phyloP scores from a whole-genome alignment of 2,113 vertebrate species.

The Ictidomys tridecemlineatus region DNA sequence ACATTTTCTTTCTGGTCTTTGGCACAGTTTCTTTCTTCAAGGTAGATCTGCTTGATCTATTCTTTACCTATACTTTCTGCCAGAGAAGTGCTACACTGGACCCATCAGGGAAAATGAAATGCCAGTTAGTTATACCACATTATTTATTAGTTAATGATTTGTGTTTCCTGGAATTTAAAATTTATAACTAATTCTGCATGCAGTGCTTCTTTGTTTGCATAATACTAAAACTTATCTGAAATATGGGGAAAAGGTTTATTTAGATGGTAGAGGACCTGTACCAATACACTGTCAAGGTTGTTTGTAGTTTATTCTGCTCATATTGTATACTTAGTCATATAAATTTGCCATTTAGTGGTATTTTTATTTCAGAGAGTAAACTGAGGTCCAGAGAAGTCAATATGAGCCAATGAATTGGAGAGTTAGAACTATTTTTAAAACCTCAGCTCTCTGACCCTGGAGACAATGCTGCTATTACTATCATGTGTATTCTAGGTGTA shows the following conservation, averaged over 20 bases:
- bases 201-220: background rate
- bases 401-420: background rate
- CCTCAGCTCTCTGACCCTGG: background rate
- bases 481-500: rapidly evolving
- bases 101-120: background rate
- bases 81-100: background rate
- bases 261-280: background rate
- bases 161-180: background rate
- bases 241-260: background rate
- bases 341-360: background rate
- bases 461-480: background rate
- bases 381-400: background rate
- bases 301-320: background rate
- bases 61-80: background rate
- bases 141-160: background rate
- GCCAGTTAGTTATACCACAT: background rate
- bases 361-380: conserved; percentile 34
- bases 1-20: background rate
- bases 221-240: background rate
- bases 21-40: background rate
- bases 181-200: background rate
- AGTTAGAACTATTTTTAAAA: background rate
- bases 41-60: background rate
- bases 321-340: too few relatives aligned
- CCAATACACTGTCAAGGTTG: background rate